phyloP scores from a whole-genome alignment of 2,113 vertebrate genomes.

The Cathartes aura region DNA sequence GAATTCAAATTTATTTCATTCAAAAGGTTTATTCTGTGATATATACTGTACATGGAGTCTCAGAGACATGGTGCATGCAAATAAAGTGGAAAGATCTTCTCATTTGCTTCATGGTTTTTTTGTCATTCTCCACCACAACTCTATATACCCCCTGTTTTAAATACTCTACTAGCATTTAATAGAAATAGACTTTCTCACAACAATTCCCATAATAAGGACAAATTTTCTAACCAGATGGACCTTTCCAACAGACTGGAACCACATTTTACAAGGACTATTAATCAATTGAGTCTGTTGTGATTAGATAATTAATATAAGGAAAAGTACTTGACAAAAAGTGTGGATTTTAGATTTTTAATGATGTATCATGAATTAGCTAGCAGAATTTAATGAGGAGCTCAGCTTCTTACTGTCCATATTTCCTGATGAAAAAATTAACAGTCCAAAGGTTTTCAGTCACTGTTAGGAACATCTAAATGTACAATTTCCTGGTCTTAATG shows the following conservation, averaged over 20 bases:
- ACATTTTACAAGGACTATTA: constrained; percentile 48
- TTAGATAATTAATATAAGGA: constrained; percentile 72
- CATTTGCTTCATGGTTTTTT: neutral
- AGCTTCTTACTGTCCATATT: constrained; percentile 10
- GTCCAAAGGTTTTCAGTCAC: neutral
- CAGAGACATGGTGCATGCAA: neutral
- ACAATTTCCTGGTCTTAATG: constrained; percentile 17
- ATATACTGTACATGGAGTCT: neutral
- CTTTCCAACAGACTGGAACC: constrained; percentile 42
- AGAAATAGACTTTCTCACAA: neutral
- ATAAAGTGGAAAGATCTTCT: neutral
- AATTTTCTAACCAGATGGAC: constrained; percentile 11
- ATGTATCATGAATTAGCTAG: constrained; percentile 46
- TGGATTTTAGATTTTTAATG: constrained; percentile 71
- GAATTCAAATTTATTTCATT: neutral
- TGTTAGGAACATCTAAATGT: neutral
- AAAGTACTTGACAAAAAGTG: constrained; percentile 55
- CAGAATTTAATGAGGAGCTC: constrained; percentile 53
- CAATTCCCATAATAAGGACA: neutral
- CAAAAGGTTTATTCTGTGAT: neutral
- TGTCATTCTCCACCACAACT: neutral
- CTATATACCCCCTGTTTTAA: neutral
- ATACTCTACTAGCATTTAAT: neutral
- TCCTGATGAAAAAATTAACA: constrained; percentile 17
- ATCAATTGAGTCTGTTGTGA: constrained; percentile 59